Evolutionary conservation across 1,140 invertebrate species (phyloP), one percentile per base, ranked within the genome.

Genomic region (Pachypsylla venusta): DNA sequence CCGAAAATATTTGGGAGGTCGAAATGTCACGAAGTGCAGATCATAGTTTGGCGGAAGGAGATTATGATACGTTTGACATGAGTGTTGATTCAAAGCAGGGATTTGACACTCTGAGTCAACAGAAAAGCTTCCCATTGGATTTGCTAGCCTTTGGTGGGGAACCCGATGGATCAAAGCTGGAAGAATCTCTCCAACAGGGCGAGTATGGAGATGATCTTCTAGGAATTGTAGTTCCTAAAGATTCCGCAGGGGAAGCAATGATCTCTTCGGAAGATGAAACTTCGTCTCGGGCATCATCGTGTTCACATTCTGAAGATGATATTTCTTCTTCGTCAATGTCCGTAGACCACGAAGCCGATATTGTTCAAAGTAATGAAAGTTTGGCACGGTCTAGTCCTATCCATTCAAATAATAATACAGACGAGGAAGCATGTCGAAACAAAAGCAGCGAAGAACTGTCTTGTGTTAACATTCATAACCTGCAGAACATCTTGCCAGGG

Each of bases 21-120:
- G 42, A 48, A 19, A 48, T 48, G 42, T 48, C 42, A 7, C 42
- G 42, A n/a, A 48, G 42, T 19, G 42, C 42, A 19, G 42, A 48
- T 22, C 16, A 48, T 22, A 48, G 42, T n/a, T 19, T 48, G 5
- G 42, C 5, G n/a, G 42, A 48, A n/a, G 42, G 42, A 5, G 42
- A 5, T n/a, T 48, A 19, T 19, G 42, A 48, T 22, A 10, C 42
- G 5, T 48, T 48, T 19, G 42, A 48, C 22, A 10, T 48, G 42
- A 48, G 22, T 48, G 7, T 48, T 4, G 42, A 48, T n/a, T 35
- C 30, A 35, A 35, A 35, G 16, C 10, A 35, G 10, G 10, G 16
- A 35, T 35, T 35, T 16, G 30, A 35, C 42, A 19, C 42, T 19
- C 42, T 48, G 42, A 22, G 22, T 19, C 42, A 19, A 22, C 42